A percentile compares a stretch with the other conserved stretches of the same genome.
phyloP scores from a whole-genome alignment of 2,113 vertebrate genomes.

The Chionodraco myersi region DNA sequence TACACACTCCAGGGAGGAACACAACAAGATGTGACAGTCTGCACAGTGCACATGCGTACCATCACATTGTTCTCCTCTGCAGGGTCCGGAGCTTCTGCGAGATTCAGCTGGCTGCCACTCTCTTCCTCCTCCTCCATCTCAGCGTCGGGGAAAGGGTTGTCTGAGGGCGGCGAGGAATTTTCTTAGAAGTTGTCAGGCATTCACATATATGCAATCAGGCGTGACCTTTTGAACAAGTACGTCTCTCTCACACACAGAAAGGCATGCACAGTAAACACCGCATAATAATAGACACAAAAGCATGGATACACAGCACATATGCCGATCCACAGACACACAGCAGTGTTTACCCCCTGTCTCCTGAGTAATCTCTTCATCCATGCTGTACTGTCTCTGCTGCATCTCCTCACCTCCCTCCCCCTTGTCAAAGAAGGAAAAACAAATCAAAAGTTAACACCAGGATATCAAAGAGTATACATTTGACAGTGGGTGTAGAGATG shows the following conservation, averaged over 20 bases:
- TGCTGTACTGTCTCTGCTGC: conserved; percentile 80
- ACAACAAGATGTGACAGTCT: conserved; percentile 16
- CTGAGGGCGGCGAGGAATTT: conserved; percentile 48
- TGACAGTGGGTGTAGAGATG: neutral
- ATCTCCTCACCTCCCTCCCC: conserved; percentile 86
- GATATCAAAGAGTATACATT: conserved; percentile 9
- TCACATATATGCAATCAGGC: conserved; percentile 5
- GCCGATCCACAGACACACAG: conserved; percentile 24
- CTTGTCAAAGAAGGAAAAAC: conserved; percentile 72
- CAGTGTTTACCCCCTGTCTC: conserved; percentile 74
- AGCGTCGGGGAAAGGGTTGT: conserved; percentile 43
- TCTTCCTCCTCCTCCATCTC: conserved; percentile 68
- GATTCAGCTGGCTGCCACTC: conserved; percentile 30
- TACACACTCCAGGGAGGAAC: neutral
- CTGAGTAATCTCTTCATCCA: conserved; percentile 72
- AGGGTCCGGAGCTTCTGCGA: conserved; percentile 30
- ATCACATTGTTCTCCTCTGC: conserved; percentile 60
- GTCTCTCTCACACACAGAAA: conserved; percentile 15
- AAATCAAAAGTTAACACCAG: conserved; percentile 29
- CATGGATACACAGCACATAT: conserved; percentile 14
- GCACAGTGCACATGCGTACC: conserved; percentile 30
- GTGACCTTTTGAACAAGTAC: neutral
- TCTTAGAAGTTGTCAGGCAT: conserved; percentile 10
- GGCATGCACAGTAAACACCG: conserved; percentile 33
- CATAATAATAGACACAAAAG: conserved; percentile 30